Conservation (phyloP, 1,140 invertebrate genomes). For the Eriocheir sinensis region DNA sequence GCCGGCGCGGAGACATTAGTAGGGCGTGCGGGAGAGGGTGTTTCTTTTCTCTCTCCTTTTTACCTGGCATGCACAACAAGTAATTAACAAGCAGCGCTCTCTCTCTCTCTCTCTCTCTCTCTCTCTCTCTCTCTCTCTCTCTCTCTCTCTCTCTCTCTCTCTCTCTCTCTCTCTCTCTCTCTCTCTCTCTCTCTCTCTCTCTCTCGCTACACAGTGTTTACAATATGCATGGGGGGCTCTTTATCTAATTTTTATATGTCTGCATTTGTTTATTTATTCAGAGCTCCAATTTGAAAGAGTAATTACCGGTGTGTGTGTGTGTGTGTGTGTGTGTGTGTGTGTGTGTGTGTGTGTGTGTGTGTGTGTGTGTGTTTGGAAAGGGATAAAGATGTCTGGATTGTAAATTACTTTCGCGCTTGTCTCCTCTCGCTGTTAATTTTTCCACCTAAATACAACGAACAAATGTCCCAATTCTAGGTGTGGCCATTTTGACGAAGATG, state of each 20-base stretch:
- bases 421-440: neutral
- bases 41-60: too few relatives aligned
- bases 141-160: too few relatives aligned
- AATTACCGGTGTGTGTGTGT: neutral
- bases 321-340: neutral
- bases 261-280: slow-evolving; percentile 19
- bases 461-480: neutral
- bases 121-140: too few relatives aligned
- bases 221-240: neutral
- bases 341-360: neutral
- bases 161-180: too few relatives aligned
- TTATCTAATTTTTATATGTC: neutral
- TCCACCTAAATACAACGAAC: neutral
- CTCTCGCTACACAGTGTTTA: too few relatives aligned
- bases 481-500: neutral
- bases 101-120: too few relatives aligned
- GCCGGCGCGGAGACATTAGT: too few relatives aligned
- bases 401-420: neutral
- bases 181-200: too few relatives aligned
- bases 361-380: neutral
- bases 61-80: too few relatives aligned
- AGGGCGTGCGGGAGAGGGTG: too few relatives aligned
- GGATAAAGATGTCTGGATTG: neutral
- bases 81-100: too few relatives aligned
- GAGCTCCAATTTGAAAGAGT: neutral